Evolutionary conservation across 2,113 vertebrate genomes (phyloP).

Genomic region (Gracilinanus agilis): DNA sequence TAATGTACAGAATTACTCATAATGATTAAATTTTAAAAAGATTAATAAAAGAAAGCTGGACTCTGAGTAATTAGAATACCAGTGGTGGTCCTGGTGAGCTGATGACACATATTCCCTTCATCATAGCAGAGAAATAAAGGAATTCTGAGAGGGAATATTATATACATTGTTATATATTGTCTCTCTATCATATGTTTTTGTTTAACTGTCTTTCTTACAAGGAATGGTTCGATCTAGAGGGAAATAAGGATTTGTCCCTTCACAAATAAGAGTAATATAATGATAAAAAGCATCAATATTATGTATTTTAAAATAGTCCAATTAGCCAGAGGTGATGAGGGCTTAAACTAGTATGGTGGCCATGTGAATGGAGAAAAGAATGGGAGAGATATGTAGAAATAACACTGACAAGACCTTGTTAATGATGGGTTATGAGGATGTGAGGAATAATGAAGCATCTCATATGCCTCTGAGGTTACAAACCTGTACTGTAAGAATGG

Average conservation of each 20-base stretch:
- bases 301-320: neutral
- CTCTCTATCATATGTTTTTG: neutral
- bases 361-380: neutral
- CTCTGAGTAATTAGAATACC: neutral
- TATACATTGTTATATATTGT: neutral
- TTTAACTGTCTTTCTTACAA: neutral
- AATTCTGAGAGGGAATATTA: neutral
- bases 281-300: neutral
- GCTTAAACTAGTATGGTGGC: neutral
- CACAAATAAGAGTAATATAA: neutral
- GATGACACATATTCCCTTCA: neutral
- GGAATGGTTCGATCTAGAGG: neutral
- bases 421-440: neutral
- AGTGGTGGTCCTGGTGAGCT: neutral
- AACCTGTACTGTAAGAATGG: neutral
- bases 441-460: neutral
- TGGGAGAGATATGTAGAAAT: neutral
- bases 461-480: neutral
- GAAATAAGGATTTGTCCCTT: neutral
- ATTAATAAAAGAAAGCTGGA: neutral
- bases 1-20: neutral
- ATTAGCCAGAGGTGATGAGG: neutral
- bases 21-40: neutral
- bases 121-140: neutral
- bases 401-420: neutral